phyloP scores from a whole-genome alignment of 2,797 vertebrate genomes.

The Halcyon leucocephala region DNA sequence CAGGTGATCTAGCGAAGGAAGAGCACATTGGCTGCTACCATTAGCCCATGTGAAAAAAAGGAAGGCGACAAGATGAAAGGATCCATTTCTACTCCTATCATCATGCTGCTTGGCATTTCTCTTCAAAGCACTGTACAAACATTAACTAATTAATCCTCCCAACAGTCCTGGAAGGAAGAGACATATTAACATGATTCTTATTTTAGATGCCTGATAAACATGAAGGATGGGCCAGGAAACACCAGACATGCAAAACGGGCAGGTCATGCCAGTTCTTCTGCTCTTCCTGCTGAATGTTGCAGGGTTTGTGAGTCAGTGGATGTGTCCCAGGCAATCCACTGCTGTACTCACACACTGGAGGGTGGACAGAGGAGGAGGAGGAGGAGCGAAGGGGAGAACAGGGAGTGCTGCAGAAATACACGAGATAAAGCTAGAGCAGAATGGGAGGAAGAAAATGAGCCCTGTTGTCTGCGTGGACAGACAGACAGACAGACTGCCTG shows the following conservation, averaged over 20 bases:
- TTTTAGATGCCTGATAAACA: conserved; percentile 14
- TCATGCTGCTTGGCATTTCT: neutral
- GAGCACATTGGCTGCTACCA: neutral
- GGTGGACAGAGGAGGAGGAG: neutral
- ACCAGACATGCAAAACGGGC: neutral
- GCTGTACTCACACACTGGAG: neutral
- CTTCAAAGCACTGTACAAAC: conserved; percentile 14
- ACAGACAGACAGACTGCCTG: neutral
- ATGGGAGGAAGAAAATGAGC: neutral
- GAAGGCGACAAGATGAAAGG: neutral
- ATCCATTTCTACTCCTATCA: neutral
- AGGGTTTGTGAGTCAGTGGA: neutral
- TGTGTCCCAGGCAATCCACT: neutral
- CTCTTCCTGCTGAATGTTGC: neutral
- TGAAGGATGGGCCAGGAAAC: neutral
- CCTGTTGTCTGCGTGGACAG: neutral
- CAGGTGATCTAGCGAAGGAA: neutral
- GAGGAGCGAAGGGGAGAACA: neutral
- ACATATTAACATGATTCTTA: neutral
- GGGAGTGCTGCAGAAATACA: neutral
- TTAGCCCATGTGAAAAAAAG: neutral
- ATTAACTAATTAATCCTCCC: conserved; percentile 18
- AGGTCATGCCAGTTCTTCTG: neutral
- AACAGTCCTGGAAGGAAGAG: neutral
- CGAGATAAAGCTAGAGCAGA: neutral